Evolutionary conservation across 2,888 invertebrate genomes (phyloP).

Genomic region (Drosophila quinaria): DNA sequence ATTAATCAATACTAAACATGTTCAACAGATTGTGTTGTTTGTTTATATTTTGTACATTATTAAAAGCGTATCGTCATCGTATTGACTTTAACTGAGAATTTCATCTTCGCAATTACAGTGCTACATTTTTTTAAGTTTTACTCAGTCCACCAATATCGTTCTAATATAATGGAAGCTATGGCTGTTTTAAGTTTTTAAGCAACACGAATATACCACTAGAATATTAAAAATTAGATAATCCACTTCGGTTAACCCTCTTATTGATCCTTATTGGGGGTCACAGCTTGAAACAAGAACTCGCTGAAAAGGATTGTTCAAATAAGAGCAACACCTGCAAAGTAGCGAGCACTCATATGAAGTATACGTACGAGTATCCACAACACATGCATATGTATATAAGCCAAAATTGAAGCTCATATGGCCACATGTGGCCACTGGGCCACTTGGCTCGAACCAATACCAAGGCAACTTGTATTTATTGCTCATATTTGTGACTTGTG

Average conservation of each 20-base stretch:
- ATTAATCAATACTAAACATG: slow-evolving; percentile 1
- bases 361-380: slow-evolving; percentile 7
- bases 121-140: neutral
- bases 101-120: neutral
- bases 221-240: neutral
- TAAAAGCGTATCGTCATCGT: neutral
- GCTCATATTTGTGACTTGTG: slow-evolving; percentile 55
- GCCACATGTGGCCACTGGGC: slow-evolving; percentile 39
- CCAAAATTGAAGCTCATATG: slow-evolving; percentile 24
- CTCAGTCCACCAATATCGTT: neutral
- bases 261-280: slow-evolving; percentile 3
- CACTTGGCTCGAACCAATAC: slow-evolving; percentile 14
- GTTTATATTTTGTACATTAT: neutral
- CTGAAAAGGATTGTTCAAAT: neutral
- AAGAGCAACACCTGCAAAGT: slow-evolving; percentile 31
- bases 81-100: neutral
- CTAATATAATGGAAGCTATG: neutral
- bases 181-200: neutral
- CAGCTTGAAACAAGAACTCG: slow-evolving; percentile 3
- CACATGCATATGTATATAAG: neutral
- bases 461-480: slow-evolving; percentile 47
- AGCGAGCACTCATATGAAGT: slow-evolving; percentile 19
- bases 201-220: neutral
- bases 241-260: neutral
- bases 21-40: slow-evolving; percentile 7